These are phyloP conservation scores for Cinclus cinclus DNA, from an alignment of 2,113 vertebrate species.

Conservation along the genomic window DNA sequence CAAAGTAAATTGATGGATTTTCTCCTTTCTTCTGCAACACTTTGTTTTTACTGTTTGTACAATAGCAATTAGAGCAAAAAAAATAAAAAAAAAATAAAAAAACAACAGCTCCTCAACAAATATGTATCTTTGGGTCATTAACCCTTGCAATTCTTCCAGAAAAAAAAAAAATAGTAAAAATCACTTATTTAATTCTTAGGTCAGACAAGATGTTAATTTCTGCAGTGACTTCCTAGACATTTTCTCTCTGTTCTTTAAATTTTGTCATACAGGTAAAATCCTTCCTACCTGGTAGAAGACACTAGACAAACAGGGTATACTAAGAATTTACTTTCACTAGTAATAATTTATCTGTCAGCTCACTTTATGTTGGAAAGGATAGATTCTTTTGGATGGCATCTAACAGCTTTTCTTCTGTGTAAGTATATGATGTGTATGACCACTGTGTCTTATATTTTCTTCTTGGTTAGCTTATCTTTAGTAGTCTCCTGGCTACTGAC, in stretches of 20 bases:
- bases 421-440: background rate
- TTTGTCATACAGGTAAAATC: background rate
- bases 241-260: background rate
- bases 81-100: background rate
- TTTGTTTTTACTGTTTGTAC: background rate
- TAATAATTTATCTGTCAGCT: background rate
- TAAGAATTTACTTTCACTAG: background rate
- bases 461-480: background rate
- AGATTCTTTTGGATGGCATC: background rate
- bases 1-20: background rate
- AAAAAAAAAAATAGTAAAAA: background rate
- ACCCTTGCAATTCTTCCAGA: background rate
- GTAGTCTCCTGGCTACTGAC: background rate
- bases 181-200: background rate
- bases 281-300: background rate
- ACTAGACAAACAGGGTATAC: background rate
- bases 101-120: rapidly evolving
- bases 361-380: background rate
- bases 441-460: background rate
- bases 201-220: background rate
- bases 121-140: background rate
- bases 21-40: background rate
- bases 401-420: background rate
- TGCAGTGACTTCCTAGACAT: background rate
- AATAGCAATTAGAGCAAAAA: background rate